Conservation (phyloP, 2,113 vertebrate genomes). For the Ariopsis seemanni region DNA sequence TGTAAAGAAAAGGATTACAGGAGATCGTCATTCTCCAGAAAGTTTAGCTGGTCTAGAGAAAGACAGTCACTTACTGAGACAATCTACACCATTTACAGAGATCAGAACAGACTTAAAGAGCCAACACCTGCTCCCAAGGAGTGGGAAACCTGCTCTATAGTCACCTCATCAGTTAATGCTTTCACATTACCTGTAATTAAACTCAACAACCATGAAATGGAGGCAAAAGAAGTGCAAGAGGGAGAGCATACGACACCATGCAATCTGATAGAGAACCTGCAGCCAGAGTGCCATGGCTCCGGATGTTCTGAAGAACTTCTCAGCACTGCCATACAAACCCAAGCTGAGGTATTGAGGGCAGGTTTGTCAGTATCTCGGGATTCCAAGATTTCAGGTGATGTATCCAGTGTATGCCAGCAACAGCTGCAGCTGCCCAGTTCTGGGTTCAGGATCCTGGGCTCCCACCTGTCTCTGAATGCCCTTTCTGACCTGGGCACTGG, state of each 20-base stretch:
- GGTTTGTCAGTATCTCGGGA: constrained; percentile 48
- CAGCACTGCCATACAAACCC: constrained; percentile 25
- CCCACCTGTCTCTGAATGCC: constrained; percentile 69
- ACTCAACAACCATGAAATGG: constrained; percentile 78
- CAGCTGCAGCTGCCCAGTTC: constrained; percentile 69
- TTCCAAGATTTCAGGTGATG: constrained; percentile 64
- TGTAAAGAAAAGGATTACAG: constrained; percentile 61
- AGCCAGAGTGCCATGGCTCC: constrained; percentile 35
- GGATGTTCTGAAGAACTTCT: constrained; percentile 26
- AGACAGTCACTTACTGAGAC: constrained; percentile 81
- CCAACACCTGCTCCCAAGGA: constrained; percentile 63
- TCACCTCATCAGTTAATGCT: constrained; percentile 84
- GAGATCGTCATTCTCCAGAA: constrained; percentile 61
- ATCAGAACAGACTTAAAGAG: constrained; percentile 69
- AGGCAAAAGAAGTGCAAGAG: constrained; percentile 58
- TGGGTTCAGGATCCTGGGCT: constrained; percentile 64
- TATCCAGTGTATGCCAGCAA: constrained; percentile 62
- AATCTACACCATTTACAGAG: constrained; percentile 88
- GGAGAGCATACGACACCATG: constrained; percentile 21
- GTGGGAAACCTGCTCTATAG: constrained; percentile 82
- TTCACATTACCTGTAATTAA: constrained; percentile 85
- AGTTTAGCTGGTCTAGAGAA: constrained; percentile 69
- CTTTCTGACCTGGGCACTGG: constrained; percentile 67
- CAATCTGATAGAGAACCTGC: constrained; percentile 52
- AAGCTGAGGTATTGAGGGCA: constrained; percentile 42